phyloP scores from a whole-genome alignment of 2,797 vertebrate species.

The Aeoliscus strigatus region DNA sequence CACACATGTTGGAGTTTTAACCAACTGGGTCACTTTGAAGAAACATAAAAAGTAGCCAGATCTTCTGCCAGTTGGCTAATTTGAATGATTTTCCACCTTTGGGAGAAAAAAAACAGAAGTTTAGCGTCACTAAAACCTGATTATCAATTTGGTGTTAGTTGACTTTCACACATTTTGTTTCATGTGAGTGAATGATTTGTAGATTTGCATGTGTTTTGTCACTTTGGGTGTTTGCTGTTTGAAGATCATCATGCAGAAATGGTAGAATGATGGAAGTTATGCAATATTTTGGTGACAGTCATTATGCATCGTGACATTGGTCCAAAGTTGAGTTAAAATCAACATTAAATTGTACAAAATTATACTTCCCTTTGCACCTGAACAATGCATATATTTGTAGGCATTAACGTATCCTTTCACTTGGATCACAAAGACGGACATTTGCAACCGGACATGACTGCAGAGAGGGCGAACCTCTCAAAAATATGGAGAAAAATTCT shows the following conservation, averaged over 20 bases:
- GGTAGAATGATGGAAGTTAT: constrained; percentile 7
- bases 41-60: constrained; percentile 53
- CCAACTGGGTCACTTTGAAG: constrained; percentile 72
- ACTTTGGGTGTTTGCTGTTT: constrained; percentile 12
- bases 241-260: constrained; percentile 10
- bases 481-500: too few species aligned
- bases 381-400: too few species aligned
- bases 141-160: constrained; percentile 30
- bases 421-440: too few species aligned
- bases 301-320: neutral
- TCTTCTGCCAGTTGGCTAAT: constrained; percentile 51
- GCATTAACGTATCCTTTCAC: too few species aligned
- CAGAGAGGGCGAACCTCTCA: too few species aligned
- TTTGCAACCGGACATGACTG: too few species aligned
- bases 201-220: constrained; percentile 9
- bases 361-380: too few species aligned
- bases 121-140: constrained; percentile 17
- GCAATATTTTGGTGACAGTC: neutral
- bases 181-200: constrained; percentile 18
- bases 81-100: constrained; percentile 41
- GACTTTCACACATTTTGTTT: constrained; percentile 21
- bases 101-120: constrained; percentile 8
- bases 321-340: too few species aligned
- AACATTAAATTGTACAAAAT: too few species aligned
- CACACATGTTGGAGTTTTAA: constrained; percentile 73